Evolutionary conservation across 2,888 invertebrate genomes (phyloP).

Genomic region (Nymphalis polychloros): DNA sequence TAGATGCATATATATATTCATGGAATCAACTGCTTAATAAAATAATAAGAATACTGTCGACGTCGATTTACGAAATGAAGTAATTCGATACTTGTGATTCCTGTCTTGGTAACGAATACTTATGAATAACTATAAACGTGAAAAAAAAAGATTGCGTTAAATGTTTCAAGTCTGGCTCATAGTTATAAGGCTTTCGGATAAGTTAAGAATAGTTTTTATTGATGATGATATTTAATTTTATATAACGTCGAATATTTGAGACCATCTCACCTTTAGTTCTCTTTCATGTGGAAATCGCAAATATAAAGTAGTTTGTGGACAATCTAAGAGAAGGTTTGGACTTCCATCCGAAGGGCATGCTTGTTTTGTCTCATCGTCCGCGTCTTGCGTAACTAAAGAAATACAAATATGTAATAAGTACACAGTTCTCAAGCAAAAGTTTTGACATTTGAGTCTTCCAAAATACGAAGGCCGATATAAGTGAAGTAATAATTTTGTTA

Average conservation of each 20-base stretch:
- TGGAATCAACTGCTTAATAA: no score
- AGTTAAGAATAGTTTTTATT: background rate
- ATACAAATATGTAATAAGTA: constrained; percentile 28
- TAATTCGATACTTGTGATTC: background rate
- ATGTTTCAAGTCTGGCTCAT: background rate
- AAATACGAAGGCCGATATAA: no score
- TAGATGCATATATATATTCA: no score
- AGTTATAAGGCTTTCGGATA: background rate
- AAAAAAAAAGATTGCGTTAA: background rate
- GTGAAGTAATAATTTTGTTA: no score
- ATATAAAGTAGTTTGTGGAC: constrained; percentile 85
- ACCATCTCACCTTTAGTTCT: constrained; percentile 82
- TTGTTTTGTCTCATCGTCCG: constrained; percentile 79
- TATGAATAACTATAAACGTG: background rate
- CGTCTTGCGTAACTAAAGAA: constrained; percentile 83
- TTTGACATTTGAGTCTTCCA: no score
- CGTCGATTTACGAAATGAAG: background rate
- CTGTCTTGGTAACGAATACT: background rate
- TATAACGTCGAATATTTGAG: background rate
- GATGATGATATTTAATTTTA: background rate
- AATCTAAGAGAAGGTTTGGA: constrained; percentile 85
- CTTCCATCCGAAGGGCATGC: constrained; percentile 82
- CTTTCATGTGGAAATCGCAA: constrained; percentile 86
- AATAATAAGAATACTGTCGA: background rate
- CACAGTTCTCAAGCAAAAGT: background rate